Base-by-base conservation (phyloP, 2,113 vertebrate species). In the Macaca mulatta region DNA sequence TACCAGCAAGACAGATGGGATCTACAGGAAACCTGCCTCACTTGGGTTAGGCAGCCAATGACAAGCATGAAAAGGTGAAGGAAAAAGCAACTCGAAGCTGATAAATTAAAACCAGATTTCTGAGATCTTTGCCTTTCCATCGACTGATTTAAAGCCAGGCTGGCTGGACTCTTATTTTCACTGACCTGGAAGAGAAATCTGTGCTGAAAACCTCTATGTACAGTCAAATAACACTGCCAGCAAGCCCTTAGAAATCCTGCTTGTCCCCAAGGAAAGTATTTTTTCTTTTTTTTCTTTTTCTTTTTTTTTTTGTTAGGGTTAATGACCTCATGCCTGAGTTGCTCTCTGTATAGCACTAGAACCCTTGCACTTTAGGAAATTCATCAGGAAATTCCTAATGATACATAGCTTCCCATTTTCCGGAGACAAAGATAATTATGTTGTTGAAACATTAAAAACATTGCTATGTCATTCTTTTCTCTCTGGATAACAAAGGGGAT, bases 1-100 rank as follows among this genome's bases (percentile, higher is more conserved):
- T 92, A 61, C 85, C 96, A 86, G 59, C 25, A 75, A 87, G 88
- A 83, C 97, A 98, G 97, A 95, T 94, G 95, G 95, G 35, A 64
- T 79, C 90, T 79, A 72, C 55, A 50, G 95, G 92, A 96, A 79
- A 67, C 43, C 38, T 80, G 77, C 52, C 69, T 94, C 93, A 23
- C 23, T 59, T 27, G 35, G 32, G 22, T 16, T 38, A 3, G 61
- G 80, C 50, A 70, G 97, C 18, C 40, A 80, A 5, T 13, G 52
- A 81, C 16, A 1, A 81, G 22, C 59, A 45, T 22, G 20, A 82
- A 87, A 96, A 25, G 25, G 50, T 32, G 55, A 92, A 79, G 32
- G 27, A 59, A 94, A 75, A 72, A 81, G 17, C 70, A 78, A 69
- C 20, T 78, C 3, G 0, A 85, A 43, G 16, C 57, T 92, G 50